Evolutionary conservation across 2,888 invertebrate species (phyloP).

Genomic region (Dasysyrphus albostriatus): DNA sequence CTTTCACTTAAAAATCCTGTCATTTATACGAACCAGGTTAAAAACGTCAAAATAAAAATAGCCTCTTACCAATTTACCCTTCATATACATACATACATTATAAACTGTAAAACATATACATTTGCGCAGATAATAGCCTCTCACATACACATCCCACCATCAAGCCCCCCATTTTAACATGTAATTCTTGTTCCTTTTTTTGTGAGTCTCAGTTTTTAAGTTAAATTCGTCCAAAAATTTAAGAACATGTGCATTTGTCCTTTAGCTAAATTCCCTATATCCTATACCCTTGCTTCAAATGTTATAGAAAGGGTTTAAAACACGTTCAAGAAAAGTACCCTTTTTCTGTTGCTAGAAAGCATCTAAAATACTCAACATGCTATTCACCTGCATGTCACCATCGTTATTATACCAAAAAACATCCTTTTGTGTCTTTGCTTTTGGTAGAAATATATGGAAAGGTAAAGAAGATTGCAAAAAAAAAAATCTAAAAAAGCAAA

Average conservation of each 20-base stretch:
- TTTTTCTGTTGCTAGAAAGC: constrained; percentile 32
- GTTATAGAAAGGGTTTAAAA: background rate
- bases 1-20: constrained; percentile 3
- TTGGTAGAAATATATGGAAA: background rate
- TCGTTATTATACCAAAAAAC: constrained; percentile 30
- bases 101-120: background rate
- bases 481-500: constrained; percentile 4
- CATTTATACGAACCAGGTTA: constrained; percentile 4
- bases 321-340: constrained; percentile 50
- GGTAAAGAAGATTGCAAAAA: background rate
- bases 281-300: background rate
- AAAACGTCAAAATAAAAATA: constrained; percentile 5
- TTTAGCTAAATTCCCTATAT: constrained; percentile 54
- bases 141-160: background rate
- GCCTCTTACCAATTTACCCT: background rate
- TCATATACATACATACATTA: no score
- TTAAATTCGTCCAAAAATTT: constrained; percentile 43
- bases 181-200: constrained; percentile 14
- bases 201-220: background rate
- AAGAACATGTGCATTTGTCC: constrained; percentile 54
- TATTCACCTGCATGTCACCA: constrained; percentile 62
- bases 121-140: background rate
- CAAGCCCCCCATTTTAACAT: background rate
- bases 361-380: constrained; percentile 47
- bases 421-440: constrained; percentile 55